Evolutionary conservation across 1,140 invertebrate genomes (phyloP), one percentile per base, ranked within the genome.

Genomic region (Hyposmocoma kahamanoa): DNA sequence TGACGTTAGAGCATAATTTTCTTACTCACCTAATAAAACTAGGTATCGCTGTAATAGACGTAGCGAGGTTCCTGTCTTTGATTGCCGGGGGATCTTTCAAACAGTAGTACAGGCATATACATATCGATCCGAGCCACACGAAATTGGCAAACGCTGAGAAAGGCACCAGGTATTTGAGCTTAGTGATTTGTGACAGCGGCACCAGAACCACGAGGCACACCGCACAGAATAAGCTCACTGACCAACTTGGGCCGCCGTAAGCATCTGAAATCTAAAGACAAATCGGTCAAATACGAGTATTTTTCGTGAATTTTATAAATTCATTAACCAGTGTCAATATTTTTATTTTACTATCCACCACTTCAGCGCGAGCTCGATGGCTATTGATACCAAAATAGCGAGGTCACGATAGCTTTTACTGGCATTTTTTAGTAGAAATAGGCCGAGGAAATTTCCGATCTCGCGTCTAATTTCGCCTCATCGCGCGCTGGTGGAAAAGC

Each of bases 31-130:
- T 89, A 62, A 93, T 91, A 82, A 93, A 93, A 18, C 89, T 87
- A 0, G 92, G 92, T 22, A 92, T 60, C n/a, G 90, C 84, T 0
- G 58, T 59, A 1, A 87, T 67, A 0, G 86, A 76, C 0, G 89
- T 85, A 9, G 89, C 75, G 6, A 88, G 47, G 10, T 88, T 86
- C 30, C 89, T 87, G 9, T 89, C 83, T 0, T 76, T 69, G 1
- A 87, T 43, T 0, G 86, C 62, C 9, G 88, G 70, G 0, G 89
- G 70, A 18, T 87, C 87, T 9, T 71, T 86, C 63, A 94, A 90
- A 62, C 93, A 90, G 75, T 92, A 95, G 62, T 93, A 94, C n/a
- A 94, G 78, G 0, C 90, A 93, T 22, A 94, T 91, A 2, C 65
- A 87, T 24, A 95, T 91, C 0, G 92, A 91, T 0, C 88, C 72